These are phyloP conservation scores for Platerodrilus igneus DNA, from an alignment of 2,888 invertebrate genomes.

Conservation along the genomic window DNA sequence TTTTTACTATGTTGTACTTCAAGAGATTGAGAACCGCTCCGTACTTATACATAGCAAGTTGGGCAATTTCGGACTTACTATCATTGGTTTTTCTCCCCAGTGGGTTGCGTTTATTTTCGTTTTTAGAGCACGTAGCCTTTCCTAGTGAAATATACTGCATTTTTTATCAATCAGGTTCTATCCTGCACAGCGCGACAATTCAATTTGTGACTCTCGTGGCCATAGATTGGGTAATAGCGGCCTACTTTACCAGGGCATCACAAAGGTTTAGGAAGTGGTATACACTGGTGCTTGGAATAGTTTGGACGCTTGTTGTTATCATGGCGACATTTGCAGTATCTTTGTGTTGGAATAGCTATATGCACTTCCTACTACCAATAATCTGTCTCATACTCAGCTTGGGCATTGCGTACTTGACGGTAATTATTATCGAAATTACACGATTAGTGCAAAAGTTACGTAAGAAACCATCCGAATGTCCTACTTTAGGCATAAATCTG, in stretches of 20 bases:
- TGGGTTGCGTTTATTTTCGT: not conserved
- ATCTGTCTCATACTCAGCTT: too few relatives aligned
- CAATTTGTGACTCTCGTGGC: not conserved
- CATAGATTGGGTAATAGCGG: conserved; percentile 2
- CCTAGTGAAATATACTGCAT: conserved; percentile 1
- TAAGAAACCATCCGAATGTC: too few relatives aligned
- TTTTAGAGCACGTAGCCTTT: not conserved
- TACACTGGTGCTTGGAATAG: not conserved
- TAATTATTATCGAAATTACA: too few relatives aligned
- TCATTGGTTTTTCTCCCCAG: conserved; percentile 5
- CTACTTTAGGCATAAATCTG: too few relatives aligned
- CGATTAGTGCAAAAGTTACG: too few relatives aligned
- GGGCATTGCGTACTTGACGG: too few relatives aligned
- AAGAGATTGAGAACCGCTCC: conserved; percentile 4
- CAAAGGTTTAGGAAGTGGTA: not conserved
- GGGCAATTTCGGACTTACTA: conserved; percentile 11
- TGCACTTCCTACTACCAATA: too few relatives aligned
- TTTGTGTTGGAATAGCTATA: too few relatives aligned
- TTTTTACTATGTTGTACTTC: conserved; percentile 9
- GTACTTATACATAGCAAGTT: conserved; percentile 8
- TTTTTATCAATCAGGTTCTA: not conserved
- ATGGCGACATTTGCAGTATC: too few relatives aligned
- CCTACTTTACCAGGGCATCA: not conserved
- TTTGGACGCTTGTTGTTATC: not conserved
- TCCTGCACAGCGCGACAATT: not conserved